Evolutionary conservation across 2,888 invertebrate genomes (phyloP).

Genomic region (Gerris lacustris): DNA sequence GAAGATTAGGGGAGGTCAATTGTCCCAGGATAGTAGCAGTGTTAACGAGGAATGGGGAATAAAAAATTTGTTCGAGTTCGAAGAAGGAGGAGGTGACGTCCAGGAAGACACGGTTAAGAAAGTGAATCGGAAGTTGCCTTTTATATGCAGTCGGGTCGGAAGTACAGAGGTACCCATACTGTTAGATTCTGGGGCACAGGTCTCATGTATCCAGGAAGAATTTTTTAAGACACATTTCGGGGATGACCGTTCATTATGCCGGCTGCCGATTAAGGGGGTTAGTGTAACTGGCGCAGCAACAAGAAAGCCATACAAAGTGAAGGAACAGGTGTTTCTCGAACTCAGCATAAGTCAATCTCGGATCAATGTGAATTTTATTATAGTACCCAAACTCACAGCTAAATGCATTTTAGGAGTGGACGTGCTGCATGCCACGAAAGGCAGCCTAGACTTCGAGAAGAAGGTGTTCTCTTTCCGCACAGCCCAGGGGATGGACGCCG

Average conservation of each 20-base stretch:
- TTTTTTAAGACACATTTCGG: background rate
- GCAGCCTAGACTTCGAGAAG: background rate
- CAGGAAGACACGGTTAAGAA: background rate
- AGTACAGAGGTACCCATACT: background rate
- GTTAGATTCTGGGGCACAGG: background rate
- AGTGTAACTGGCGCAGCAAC: background rate
- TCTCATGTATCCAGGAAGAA: background rate
- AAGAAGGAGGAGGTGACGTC: background rate
- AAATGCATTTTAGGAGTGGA: background rate
- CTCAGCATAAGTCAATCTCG: background rate
- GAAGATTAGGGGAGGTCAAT: no score
- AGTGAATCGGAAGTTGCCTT: background rate
- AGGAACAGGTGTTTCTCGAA: background rate
- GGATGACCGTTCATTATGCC: background rate
- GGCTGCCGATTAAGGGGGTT: background rate
- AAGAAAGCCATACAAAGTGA: background rate
- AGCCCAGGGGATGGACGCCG: background rate
- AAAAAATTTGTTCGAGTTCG: background rate
- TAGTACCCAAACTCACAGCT: background rate
- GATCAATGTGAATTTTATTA: background rate
- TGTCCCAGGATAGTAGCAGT: no score
- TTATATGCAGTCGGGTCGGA: background rate
- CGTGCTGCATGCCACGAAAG: background rate
- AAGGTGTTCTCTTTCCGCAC: background rate
- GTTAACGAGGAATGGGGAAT: background rate